These are phyloP conservation scores for Rugalucina vietnamica DNA, from an alignment of 2,888 invertebrate genomes.

Conservation along the genomic window DNA sequence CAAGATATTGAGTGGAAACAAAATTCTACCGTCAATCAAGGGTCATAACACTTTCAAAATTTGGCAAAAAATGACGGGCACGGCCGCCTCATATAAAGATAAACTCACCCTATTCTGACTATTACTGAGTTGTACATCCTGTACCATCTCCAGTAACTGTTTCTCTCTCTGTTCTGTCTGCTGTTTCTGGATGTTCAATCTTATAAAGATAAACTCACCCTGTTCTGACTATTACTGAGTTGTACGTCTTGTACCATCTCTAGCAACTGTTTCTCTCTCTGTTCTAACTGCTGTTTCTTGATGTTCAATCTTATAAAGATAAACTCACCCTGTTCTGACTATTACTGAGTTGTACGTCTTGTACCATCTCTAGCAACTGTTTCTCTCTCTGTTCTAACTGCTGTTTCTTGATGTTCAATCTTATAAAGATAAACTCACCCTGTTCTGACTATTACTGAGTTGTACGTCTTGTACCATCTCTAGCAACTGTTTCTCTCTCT, in stretches of 20 bases:
- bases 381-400: constrained; percentile 58
- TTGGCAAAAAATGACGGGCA: no score
- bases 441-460: constrained; percentile 22
- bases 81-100: no score
- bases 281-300: constrained; percentile 64
- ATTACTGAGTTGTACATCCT: constrained; percentile 44
- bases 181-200: constrained; percentile 67
- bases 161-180: constrained; percentile 58
- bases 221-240: constrained; percentile 22
- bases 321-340: constrained; percentile 33
- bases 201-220: no score
- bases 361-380: constrained; percentile 65
- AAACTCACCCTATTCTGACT: constrained; percentile 33
- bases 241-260: constrained; percentile 63
- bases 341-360: constrained; percentile 45
- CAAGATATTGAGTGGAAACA: no score
- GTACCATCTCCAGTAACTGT: constrained; percentile 65
- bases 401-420: constrained; percentile 67
- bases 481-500: constrained; percentile 61
- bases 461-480: constrained; percentile 63
- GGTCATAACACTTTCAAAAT: no score
- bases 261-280: constrained; percentile 61
- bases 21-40: no score
- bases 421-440: no score
- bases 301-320: no score